Base-by-base conservation (phyloP, 64 coral and sea anemone genomes). In the Montipora efflorescens region DNA sequence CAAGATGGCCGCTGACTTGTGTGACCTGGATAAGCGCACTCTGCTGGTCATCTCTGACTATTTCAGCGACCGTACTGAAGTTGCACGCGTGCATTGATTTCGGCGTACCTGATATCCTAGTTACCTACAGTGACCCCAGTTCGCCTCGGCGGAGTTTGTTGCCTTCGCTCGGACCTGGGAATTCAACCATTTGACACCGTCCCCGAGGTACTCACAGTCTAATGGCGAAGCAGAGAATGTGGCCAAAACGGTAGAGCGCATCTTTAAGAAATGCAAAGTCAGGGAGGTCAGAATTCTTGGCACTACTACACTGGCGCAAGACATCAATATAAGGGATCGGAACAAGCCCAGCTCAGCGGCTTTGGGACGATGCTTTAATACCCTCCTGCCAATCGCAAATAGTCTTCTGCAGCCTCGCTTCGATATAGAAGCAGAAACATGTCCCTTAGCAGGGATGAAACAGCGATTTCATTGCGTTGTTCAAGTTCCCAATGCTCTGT, bases 281-380 rank as follows among this genome's bases (percentile, higher is more conserved):
- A 36, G 36, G 36, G 36, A 36, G 36, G n/a, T 90, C 88, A 18
- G 76, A 90, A 50, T 58, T 61, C 16, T 76, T 90, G 61, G 76
- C 75, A 3, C 52, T 83, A 22, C 52, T 83, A 14, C 36, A 83
- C 53, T 83, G 48, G 48, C 20, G 51, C 70, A 88, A 88, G 28
- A 88, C 74, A 4, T 52, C 47, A 6, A 68, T 75, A 1, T 53
- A 90, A 58, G 90, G 78, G 73, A 78, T 73, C 46, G 90, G 90
- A 44, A 91, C 90, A 5, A 91, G 90, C 73, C 90, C 76, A 45
- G 66, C 90, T 51, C 90, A 91, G 15, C 59, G 90, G 47, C 90
- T 83, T 13, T 91, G 90, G 90, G 77, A 61, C 58, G 58, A 2
- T 49, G 76, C 10, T 78, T 74, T 44, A 90, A 79, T 52, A 90